Base-by-base conservation (phyloP, 2,888 invertebrate genomes). In the Schrankia costaestrigalis region DNA sequence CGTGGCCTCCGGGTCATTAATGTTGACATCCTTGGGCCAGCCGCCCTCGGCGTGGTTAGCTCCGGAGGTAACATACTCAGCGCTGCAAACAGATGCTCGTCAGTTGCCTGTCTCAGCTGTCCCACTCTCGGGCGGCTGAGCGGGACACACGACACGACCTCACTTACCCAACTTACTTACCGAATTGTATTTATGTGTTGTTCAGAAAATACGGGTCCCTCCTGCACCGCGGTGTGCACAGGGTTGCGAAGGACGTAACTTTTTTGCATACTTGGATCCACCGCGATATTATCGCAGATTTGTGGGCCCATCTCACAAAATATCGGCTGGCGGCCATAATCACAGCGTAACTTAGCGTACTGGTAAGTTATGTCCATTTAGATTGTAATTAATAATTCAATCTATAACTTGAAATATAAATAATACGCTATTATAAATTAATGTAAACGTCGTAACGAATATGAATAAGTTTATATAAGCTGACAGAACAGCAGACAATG, bases 1-100 rank as follows among this genome's bases (percentile, higher is more conserved):
- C 5, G 93, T 93, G 48, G 92, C 92, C 65, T 95, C 95, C 17
- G 91, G 86, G 63, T 92, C 92, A 11, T 78, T 59, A 21, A 85
- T 71, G 41, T 90, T 89, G 0, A 93, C 86, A 54, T 95, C 95
- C 53, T 91, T 92, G 0, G 95, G 94, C 95, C 95, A 96, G 2
- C 95, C 95, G 18, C 95, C 95, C 65, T 95, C 95, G 4, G 89
- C 89, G 70, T 96, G 95, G 54, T 90, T 90, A 53, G 91, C 87
- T 2, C 94, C 93, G 8, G 81, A 78, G 0, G 52, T 61, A 3
- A 84, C 68, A 58, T 89, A 90, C 40, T 90, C 91, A 11, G 91
- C 91, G 38, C 91, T 91, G 63, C 11, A 37, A 31, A 8, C 3
- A 5, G 4, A 11, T 9, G 2, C 1, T 5, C 11, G 7, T 1